Base-by-base conservation (phyloP, 2,888 invertebrate genomes). In the Leucozona laternaria region DNA sequence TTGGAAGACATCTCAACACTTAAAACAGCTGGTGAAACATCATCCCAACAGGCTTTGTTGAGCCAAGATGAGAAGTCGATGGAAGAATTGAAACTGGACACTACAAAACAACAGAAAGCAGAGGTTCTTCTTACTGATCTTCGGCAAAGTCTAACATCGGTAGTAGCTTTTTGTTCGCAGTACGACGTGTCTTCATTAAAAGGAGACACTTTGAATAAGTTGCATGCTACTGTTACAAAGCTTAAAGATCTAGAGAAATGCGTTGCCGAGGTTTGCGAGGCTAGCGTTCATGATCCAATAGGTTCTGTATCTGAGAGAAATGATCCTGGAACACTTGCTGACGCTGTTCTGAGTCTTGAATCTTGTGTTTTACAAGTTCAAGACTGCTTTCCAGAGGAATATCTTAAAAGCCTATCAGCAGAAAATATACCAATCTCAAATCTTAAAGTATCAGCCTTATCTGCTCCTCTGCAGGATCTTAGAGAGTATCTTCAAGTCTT, bases 1-100 rank as follows among this genome's bases (percentile, higher is more conserved):
- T 82, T 92, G 75, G 94, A 94, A 89, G 95, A 95, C 88, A 92
- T 95, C 79, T 95, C 95, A 2, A 94, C 93, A 17, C 92, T 95
- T 17, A 94, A 94, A 91, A 94, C 95, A 0, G 92, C 92, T 31
- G 94, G 94, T 10, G 94, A 94, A 60, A 90, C 91, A 0, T 64
- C 91, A 37, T 89, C 90, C 2, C 71, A 76, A 4, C 60, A 79
- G 6, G 58, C 53, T 5, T 11, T 60, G 2, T 20, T 72, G 2
- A 71, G 20, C 2, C 48, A 79, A 34, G 77, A 88, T 25, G 57
- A 76, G 10, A 73, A 80, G 13, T 37, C 83, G 3, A 4, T 83
- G 40, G 87, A 88, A 28, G 86, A 88, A 10, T 53, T 76, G 6
- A 76, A 85, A 45, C 55, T 79, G 5, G 75, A 70, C 2, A 79